These are phyloP conservation scores for Vanessa tameamea DNA, from an alignment of 1,140 invertebrate species.

Conservation along the genomic window DNA sequence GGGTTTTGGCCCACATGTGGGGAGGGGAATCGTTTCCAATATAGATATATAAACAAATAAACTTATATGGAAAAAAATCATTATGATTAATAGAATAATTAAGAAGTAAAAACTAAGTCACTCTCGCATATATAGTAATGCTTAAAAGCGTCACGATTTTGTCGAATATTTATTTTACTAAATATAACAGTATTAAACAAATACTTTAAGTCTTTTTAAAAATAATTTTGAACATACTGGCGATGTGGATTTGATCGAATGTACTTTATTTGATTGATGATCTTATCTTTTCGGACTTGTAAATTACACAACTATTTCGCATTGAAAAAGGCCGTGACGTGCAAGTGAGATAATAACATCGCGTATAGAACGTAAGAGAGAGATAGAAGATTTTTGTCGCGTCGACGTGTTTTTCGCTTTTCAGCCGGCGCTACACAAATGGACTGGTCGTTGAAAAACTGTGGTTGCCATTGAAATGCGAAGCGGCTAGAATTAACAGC, in stretches of 20 bases:
- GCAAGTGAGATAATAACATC: not conserved
- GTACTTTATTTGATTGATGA: not conserved
- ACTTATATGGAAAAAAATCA: too few relatives aligned
- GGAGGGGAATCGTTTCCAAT: too few relatives aligned
- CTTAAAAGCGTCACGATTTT: too few relatives aligned
- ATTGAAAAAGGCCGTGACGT: not conserved
- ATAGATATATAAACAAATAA: too few relatives aligned
- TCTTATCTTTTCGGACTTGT: not conserved
- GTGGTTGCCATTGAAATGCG: constrained; percentile 19
- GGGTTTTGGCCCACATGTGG: too few relatives aligned
- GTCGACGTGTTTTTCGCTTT: not conserved
- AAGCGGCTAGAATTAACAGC: constrained; percentile 20
- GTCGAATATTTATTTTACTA: too few relatives aligned
- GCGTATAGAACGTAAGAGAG: not conserved
- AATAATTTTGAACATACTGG: too few relatives aligned
- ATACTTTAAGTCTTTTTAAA: too few relatives aligned
- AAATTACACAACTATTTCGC: not conserved
- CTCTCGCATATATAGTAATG: too few relatives aligned
- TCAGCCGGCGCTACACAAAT: not conserved
- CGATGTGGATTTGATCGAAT: not conserved
- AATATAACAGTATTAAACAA: too few relatives aligned
- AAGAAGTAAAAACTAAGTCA: too few relatives aligned
- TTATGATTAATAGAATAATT: too few relatives aligned
- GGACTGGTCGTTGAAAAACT: constrained; percentile 1
- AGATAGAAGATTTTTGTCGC: not conserved